Base-by-base conservation (phyloP, 1,140 invertebrate genomes). In the Pissodes strobi region DNA sequence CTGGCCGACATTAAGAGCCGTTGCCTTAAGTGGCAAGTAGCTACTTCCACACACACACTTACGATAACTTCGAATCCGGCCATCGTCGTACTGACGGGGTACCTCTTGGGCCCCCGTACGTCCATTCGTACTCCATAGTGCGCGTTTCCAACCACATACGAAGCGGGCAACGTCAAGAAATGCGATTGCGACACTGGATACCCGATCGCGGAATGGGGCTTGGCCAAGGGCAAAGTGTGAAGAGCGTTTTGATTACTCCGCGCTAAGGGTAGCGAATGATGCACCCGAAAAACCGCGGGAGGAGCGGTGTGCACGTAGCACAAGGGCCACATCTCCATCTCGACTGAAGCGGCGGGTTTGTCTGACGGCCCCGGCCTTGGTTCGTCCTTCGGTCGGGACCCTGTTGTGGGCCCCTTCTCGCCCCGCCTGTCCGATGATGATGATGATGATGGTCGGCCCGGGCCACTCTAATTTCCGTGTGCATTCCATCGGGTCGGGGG, bases 381-480 rank as follows among this genome's bases (percentile, higher is more conserved):
- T 69, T 72, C 71, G 70, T 80, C 80, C 77, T 80, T 79, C 74
- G 81, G 77, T 73, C 74, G 75, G 79, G 68, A 66, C 69, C 21
- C 43, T 55, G 45, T 53, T 53, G 6, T 21, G 9, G 1, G 43
- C 15, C 23, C 27, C 19, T 30, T 19, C 15, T 66, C 60, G 41
- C 59, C 52, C 60, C 51, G 13, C 30, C 18, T 39, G 12, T 12
- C 17, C 41, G 2, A 13, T 12, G 52, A 2, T 15, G 23, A 46
- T 48, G 23, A 63, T 30, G 61, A 49, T 51, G 38, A n/a, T 27
- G 21, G 43, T 69, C 64, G 64, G 56, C 51, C 68, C 77, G 75
- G 79, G 75, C 79, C 76, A 80, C 81, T 80, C 81, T 80, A 82
- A 82, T 82, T 82, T 80, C 79, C 76, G 76, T 81, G 78, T 82